These are phyloP conservation scores for Drosophila asahinai DNA, from an alignment of 1,140 invertebrate species.

Conservation along the genomic window DNA sequence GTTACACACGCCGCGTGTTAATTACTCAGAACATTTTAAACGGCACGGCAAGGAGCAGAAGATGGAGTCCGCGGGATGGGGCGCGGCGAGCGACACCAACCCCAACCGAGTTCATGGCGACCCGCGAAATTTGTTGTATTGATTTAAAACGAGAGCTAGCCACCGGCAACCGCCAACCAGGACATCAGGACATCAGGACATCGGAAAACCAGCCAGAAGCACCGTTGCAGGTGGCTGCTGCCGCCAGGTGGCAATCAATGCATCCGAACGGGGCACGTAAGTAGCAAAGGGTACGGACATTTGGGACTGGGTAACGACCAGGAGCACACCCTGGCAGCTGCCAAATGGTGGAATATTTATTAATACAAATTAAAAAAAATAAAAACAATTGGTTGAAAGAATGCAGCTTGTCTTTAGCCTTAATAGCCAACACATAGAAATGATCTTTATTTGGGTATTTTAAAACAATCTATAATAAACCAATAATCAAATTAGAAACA, in stretches of 20 bases:
- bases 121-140: constrained; percentile 79
- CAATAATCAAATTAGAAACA: too few species aligned
- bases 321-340: background rate
- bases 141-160: constrained; percentile 65
- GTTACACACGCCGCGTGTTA: constrained; percentile 79
- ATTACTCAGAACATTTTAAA: constrained; percentile 82
- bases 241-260: constrained; percentile 68
- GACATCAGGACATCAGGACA: constrained; percentile 2
- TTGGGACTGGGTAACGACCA: background rate
- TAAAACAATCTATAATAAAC: too few species aligned
- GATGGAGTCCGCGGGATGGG: background rate
- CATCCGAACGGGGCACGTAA: constrained; percentile 51
- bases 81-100: background rate
- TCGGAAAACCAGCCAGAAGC: constrained; percentile 18
- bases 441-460: too few species aligned
- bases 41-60: constrained; percentile 43
- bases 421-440: too few species aligned
- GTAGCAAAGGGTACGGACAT: constrained; percentile 3
- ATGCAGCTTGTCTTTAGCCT: too few species aligned
- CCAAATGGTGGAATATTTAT: too few species aligned
- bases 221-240: constrained; percentile 47
- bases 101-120: constrained; percentile 48
- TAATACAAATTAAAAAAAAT: too few species aligned
- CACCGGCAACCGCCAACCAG: constrained; percentile 9
- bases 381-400: too few species aligned